These are phyloP conservation scores for Serinus canaria DNA, from an alignment of 2,113 vertebrate species.

Conservation along the genomic window DNA sequence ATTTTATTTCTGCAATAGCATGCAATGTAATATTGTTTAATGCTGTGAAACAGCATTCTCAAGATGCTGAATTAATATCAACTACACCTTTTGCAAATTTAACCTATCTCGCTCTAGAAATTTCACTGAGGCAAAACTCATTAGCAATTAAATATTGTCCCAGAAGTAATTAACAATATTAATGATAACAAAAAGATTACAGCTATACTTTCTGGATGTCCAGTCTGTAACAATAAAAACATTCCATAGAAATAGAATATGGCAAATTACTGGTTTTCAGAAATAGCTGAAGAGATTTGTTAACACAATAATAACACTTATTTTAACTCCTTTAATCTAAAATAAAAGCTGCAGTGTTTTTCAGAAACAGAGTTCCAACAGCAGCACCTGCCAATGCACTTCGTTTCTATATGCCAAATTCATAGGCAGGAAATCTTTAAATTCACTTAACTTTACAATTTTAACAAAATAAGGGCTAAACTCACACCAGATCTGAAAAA, in stretches of 20 bases:
- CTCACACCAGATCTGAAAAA: background rate
- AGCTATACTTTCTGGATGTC: background rate
- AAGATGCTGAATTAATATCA: background rate
- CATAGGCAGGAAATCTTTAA: background rate
- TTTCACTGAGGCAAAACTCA: background rate
- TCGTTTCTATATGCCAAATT: background rate
- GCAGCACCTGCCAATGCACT: background rate
- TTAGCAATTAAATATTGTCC: background rate
- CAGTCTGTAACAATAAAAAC: background rate
- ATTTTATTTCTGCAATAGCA: background rate
- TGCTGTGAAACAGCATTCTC: background rate
- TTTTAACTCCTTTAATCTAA: background rate
- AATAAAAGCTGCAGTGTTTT: background rate
- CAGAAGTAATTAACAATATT: constrained; percentile 7
- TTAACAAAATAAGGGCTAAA: background rate
- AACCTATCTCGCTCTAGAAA: background rate
- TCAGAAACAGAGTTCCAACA: background rate
- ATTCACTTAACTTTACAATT: background rate
- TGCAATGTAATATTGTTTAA: background rate
- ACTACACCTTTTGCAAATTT: background rate
- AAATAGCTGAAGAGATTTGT: background rate
- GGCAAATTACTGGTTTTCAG: background rate
- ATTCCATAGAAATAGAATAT: background rate
- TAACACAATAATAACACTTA: background rate
- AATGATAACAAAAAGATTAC: background rate